phyloP scores from a whole-genome alignment of 2,888 invertebrate genomes.

The Thalpophila matura region DNA sequence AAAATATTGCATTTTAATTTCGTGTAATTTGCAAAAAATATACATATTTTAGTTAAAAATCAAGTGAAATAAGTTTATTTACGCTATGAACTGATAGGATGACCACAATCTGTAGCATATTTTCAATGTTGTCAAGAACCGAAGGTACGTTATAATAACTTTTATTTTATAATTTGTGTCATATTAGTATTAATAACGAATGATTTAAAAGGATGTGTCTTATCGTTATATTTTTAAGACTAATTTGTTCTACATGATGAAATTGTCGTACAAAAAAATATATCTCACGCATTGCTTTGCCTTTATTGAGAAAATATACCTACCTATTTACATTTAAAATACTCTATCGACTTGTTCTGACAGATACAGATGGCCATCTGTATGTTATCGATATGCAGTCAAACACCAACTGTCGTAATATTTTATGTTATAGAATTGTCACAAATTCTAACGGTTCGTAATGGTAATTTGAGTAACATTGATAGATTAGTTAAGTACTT shows the following conservation, averaged over 20 bases:
- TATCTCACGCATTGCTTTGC: background rate
- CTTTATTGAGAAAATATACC: background rate
- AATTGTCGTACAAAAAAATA: background rate
- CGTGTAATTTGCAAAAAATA: too few relatives aligned
- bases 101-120: too few relatives aligned
- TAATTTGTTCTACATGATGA: conserved; percentile 11
- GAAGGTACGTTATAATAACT: conserved; percentile 27
- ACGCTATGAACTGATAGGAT: too few relatives aligned
- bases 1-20: too few relatives aligned
- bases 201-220: conserved; percentile 19
- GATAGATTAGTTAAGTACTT: conserved; percentile 37
- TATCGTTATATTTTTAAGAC: background rate
- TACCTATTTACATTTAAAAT: conserved; percentile 10
- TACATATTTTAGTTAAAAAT: too few relatives aligned
- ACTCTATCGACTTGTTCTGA: conserved; percentile 6
- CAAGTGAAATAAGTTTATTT: too few relatives aligned
- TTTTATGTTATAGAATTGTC: conserved; percentile 47
- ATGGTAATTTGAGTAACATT: conserved; percentile 46
- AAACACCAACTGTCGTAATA: conserved; percentile 49
- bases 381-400: conserved; percentile 34
- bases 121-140: too few relatives aligned
- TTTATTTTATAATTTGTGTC: conserved; percentile 16
- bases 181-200: conserved; percentile 18
- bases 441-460: conserved; percentile 42
- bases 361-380: conserved; percentile 33